Evolutionary conservation across 2,113 vertebrate genomes (phyloP), one percentile per base, ranked within the genome.

Genomic region (Boleophthalmus pectinirostris): DNA sequence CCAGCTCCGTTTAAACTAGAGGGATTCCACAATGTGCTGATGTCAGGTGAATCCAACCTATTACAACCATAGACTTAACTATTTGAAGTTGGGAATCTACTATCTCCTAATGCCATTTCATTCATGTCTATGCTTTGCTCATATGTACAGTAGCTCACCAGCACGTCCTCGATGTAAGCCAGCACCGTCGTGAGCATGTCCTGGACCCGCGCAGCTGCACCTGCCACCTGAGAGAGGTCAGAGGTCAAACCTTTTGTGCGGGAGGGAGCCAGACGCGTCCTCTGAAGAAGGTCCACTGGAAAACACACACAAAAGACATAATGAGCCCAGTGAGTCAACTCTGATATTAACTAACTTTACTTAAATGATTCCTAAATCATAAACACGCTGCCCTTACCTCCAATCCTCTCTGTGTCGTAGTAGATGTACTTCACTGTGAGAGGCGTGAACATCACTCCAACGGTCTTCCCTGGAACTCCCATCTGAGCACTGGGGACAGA

Each of bases 401-500:
- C 98, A 75, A 99, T 99, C 85, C 97, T 94, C 69, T 99, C 98
- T 0, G 98, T 98, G 90, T 99, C 98, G 2, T 97, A 98, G 82
- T 97, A 96, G 0, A 96, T 69, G 0, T 98, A 98, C 79, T 98
- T 98, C 84, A 98, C 95, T 0, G 94, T 94, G 51, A 99, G 91
- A 0, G 98, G 98, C 25, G 97, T 99, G 90, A 99, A 99, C 96
- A 99, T 99, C 81, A 99, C 96, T 0, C 98, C 98, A 78, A 99
- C 97, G 0, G 97, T 99, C 88, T 97, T 97, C 51, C 96, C 95
- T 20, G 97, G 97, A 54, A 98, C 96, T 33, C 98, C 97, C 96
- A 99, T 98, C 75, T 97, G 95, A 21, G 97, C 96, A 85, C 98
- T 99, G 91, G 49, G 49, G 35, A 21, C 9, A 54, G 4, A 7